Evolutionary conservation across 1,140 invertebrate species (phyloP).

Genomic region (Listronotus oregonensis): DNA sequence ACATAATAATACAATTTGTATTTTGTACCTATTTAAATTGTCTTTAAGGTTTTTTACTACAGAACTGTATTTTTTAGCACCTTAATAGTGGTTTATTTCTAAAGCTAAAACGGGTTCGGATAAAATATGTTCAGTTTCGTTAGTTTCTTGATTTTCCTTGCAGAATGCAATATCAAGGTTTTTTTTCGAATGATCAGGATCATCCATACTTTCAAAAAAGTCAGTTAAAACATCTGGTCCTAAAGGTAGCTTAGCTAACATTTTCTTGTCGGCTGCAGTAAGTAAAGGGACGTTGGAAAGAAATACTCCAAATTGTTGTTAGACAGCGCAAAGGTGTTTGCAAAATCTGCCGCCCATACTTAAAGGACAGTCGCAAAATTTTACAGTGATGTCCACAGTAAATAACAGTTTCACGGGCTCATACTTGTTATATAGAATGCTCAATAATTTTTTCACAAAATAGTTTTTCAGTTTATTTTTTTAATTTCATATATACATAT

Average conservation of each 20-base stretch:
- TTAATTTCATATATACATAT: no score
- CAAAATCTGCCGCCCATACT: conserved; percentile 5
- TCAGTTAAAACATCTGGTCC: conserved; percentile 3
- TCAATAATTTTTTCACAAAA: no score
- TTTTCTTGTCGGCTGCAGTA: conserved; percentile 11
- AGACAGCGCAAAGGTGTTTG: conserved; percentile 6
- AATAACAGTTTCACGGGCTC: no score
- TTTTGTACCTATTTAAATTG: conserved; percentile 7
- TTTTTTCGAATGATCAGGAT: conserved; percentile 4
- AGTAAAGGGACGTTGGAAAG: conserved; percentile 11
- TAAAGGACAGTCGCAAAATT: conserved; percentile 10
- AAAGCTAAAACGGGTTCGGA: conserved; percentile 2
- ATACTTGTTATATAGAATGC: no score
- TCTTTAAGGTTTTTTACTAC: conserved; percentile 2
- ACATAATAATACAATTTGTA: conserved; percentile 7
- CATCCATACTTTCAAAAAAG: conserved; percentile 8
- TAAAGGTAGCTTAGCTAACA: conserved; percentile 10
- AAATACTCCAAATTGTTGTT: conserved; percentile 14
- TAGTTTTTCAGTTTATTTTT: no score
- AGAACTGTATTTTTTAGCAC: conserved; percentile 2
- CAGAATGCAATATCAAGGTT: no score
- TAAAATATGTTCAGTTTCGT: conserved; percentile 14
- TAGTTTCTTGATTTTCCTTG: no score
- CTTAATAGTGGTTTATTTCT: conserved; percentile 9
- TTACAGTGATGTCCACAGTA: conserved; percentile 7